phyloP scores from a whole-genome alignment of 2,113 vertebrate genomes.

The Caretta caretta region DNA sequence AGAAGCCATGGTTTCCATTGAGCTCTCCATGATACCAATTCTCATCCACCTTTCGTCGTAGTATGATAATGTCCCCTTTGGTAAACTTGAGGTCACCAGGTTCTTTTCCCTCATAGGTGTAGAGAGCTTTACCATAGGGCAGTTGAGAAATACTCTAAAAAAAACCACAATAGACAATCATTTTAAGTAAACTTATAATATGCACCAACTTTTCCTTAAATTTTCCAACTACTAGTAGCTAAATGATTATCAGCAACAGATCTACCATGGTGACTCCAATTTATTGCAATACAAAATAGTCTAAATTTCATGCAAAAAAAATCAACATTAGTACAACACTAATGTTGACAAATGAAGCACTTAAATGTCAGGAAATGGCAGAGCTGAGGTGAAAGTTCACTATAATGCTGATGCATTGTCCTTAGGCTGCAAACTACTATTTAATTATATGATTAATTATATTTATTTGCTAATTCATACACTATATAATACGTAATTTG shows the following conservation, averaged over 20 bases:
- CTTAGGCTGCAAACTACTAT: not conserved
- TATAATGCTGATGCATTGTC: not conserved
- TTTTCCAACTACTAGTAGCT: not conserved
- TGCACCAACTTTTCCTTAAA: not conserved
- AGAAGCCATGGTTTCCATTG: conserved; percentile 92
- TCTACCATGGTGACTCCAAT: not conserved
- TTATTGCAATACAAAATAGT: rapidly evolving
- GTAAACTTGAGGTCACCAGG: conserved; percentile 95
- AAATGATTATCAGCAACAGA: not conserved
- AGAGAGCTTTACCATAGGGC: conserved; percentile 95
- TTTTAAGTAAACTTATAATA: not conserved
- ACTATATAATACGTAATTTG: not conserved
- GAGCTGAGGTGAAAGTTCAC: not conserved
- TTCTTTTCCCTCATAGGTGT: conserved; percentile 95
- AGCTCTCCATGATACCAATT: conserved; percentile 98
- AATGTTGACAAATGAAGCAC: not conserved
- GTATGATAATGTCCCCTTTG: conserved; percentile 96
- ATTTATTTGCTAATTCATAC: not conserved
- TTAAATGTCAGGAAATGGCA: not conserved
- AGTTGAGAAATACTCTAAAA: conserved; percentile 90
- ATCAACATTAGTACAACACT: rapidly evolving
- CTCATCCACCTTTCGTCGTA: conserved; percentile 94
- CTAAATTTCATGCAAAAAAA: not conserved
- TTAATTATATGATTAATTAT: not conserved
- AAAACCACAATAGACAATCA: conserved; percentile 32